A percentile compares a stretch with the other conserved stretches of the same genome.
phyloP scores from a whole-genome alignment of 92 coral and sea anemone species.

The Heliopora coerulea region DNA sequence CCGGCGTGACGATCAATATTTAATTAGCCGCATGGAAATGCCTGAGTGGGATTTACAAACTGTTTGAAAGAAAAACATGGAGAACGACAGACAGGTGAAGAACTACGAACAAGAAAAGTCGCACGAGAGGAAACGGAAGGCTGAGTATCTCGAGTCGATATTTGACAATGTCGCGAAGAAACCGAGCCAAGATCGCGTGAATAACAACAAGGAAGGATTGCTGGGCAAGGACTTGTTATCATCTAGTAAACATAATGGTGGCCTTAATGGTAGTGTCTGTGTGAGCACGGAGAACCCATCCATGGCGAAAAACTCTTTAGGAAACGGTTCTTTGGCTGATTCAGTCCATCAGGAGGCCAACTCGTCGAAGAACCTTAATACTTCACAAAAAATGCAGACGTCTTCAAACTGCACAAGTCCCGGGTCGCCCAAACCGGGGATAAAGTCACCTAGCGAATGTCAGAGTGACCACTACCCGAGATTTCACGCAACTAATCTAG shows the following conservation, averaged over 20 bases:
- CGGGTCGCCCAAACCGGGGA: neutral
- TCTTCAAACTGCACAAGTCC: neutral
- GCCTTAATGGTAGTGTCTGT: neutral
- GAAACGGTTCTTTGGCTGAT: neutral
- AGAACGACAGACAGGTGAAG: neutral
- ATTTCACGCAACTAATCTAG: neutral
- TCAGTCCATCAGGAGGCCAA: neutral
- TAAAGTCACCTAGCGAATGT: neutral
- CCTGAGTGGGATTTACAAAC: neutral
- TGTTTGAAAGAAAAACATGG: neutral
- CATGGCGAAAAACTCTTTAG: neutral
- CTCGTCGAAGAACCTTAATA: too few relatives aligned
- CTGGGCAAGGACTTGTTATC: neutral
- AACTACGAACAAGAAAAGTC: slow-evolving; percentile 18
- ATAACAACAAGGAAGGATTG: neutral
- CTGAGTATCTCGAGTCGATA: slow-evolving; percentile 25
- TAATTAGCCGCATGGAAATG: neutral
- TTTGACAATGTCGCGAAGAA: slow-evolving; percentile 15
- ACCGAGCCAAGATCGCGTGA: neutral
- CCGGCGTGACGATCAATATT: neutral
- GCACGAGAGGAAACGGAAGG: slow-evolving; percentile 37
- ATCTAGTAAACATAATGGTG: neutral
- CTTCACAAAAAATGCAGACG: neutral
- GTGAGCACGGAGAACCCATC: neutral
- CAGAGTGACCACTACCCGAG: neutral